A percentile compares a stretch with the other conserved stretches of the same genome.
Conservation (phyloP, 1,140 invertebrate genomes). For the Hylyphantes graminicola region DNA sequence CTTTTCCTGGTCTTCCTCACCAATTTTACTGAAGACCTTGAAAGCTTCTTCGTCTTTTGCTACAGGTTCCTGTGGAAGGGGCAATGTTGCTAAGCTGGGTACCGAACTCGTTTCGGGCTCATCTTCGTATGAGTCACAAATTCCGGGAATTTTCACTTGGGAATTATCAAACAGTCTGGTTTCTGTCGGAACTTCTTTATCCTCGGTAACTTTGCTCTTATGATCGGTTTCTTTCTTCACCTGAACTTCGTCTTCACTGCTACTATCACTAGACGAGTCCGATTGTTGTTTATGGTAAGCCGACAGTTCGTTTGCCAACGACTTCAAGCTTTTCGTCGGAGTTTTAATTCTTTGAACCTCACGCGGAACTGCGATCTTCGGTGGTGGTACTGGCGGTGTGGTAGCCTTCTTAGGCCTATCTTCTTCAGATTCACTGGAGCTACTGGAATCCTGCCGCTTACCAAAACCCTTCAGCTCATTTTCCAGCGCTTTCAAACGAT, state of each 20-base stretch:
- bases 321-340: neutral
- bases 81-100: neutral
- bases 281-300: neutral
- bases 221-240: neutral
- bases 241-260: neutral
- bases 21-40: neutral
- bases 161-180: neutral
- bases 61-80: neutral
- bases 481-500: neutral
- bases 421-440: neutral
- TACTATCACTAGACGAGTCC: neutral
- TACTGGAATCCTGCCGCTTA: neutral
- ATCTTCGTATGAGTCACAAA: conserved; percentile 6
- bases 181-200: neutral
- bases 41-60: neutral
- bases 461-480: neutral
- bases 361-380: no score
- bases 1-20: neutral
- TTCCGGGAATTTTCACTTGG: conserved; percentile 3
- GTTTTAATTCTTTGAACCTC: no score
- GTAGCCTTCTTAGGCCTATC: neutral
- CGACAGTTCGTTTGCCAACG: neutral
- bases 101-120: neutral
- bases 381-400: neutral
- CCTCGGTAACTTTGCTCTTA: neutral